Base-by-base conservation (phyloP, 2,888 invertebrate species). In the Drosophila ustulata region DNA sequence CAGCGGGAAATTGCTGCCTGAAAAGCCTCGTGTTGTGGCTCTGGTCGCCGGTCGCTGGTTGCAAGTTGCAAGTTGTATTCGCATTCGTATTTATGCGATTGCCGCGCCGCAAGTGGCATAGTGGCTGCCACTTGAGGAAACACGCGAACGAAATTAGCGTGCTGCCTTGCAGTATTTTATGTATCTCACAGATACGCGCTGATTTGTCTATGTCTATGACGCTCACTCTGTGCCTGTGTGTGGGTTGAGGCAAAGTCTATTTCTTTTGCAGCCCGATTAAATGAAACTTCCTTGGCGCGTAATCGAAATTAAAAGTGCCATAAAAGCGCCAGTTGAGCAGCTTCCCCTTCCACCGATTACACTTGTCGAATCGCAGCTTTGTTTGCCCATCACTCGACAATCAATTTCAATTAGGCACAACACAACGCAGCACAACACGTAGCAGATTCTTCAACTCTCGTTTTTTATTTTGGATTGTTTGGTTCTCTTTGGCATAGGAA, bases 101-200 rank as follows among this genome's bases (percentile, higher is more conserved):
- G 84, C 82, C 68, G 84, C 82, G 71, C 87, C 77, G 73, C 82
- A 84, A 84, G 84, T 83, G 83, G 87, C 83, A 83, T 66, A 81
- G 87, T 87, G 84, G 75, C 87, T 84, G 87, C 83, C 83, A 83
- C 82, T 86, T 88, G 86, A 85, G 87, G 84, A 88, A 85, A 85
- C 88, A 85, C 84, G 84, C 84, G 88, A 85, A 78, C 88, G 68
- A 88, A 85, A 85, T 84, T 84, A 87, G 84, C 88, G 80, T 88
- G 88, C 82, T 76, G 85, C 88, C 75, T 82, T 71, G 78, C 78
- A 51, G 68, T 78, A 78, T 78, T 75, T 78, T 75, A 79, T 75
- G 83, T 78, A 78, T 80, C 80, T 71, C 57, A 67, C 63, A 77
- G 77, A 83, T 79, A 83, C 66, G 47, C 59, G 57, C 70, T 61